phyloP scores from a whole-genome alignment of 2,113 vertebrate species.

The Seriola rivoliana region DNA sequence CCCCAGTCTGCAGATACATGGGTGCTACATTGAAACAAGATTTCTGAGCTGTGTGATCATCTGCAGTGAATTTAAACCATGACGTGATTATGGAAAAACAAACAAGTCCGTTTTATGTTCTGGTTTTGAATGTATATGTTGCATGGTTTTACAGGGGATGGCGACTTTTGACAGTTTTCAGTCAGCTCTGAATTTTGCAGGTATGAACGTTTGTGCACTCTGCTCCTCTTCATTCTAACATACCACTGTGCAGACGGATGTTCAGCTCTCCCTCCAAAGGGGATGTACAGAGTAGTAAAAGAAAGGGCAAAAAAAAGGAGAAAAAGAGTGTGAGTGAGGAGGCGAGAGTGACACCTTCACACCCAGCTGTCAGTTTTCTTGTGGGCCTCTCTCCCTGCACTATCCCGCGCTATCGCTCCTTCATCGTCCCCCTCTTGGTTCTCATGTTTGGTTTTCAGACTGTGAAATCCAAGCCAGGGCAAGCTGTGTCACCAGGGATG shows the following conservation, averaged over 20 bases:
- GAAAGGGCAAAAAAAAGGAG: conserved; percentile 18
- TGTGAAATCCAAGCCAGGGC: conserved; percentile 75
- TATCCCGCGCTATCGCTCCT: conserved; percentile 41
- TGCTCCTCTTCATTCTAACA: conserved; percentile 55
- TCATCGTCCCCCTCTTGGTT: conserved; percentile 39
- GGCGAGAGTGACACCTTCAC: conserved; percentile 76
- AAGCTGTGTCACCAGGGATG: conserved; percentile 61
- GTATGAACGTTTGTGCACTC: conserved; percentile 12
- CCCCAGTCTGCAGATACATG: conserved; percentile 8
- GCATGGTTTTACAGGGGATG: conserved; percentile 64
- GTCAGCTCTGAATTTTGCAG: conserved; percentile 61
- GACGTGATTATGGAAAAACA: conserved; percentile 64
- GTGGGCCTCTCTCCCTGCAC: conserved; percentile 43
- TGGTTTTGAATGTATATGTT: conserved; percentile 60
- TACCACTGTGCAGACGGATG: conserved; percentile 19
- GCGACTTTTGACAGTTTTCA: conserved; percentile 78
- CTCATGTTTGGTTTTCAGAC: conserved; percentile 75
- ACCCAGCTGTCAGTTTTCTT: conserved; percentile 77
- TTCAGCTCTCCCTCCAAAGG: conserved; percentile 48
- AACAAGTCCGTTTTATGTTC: conserved; percentile 54
- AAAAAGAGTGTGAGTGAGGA: conserved; percentile 34
- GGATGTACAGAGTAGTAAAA: conserved; percentile 45
- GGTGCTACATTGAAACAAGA: conserved; percentile 24
- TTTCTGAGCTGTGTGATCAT: conserved; percentile 51
- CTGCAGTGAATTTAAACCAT: conserved; percentile 51